Evolutionary conservation across 2,797 vertebrate species (phyloP), one percentile per base, ranked within the genome.

Genomic region (Poliocrania exsul): DNA sequence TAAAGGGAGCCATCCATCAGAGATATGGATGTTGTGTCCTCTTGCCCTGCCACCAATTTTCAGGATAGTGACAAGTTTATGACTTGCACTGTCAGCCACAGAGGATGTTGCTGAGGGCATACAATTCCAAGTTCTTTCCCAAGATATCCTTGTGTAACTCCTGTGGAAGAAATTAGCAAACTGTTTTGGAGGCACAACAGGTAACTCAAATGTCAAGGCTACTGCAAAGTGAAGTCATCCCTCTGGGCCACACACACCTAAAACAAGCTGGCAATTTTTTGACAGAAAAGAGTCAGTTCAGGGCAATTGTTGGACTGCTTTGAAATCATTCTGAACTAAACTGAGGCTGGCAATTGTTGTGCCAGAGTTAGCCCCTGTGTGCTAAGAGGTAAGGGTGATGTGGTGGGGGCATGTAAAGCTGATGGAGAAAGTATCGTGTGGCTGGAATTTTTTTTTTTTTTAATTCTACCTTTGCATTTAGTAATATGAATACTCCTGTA

Each of bases 51-150:
- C 74, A 95, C 69, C 83, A 87, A 37, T 95, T 95, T 80, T 54
- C 21, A 46, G 67, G 57, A 25, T 67, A 14, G 86, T 87, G 94
- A 92, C 94, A 95, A 80, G 49, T 96, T 95, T 94, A 95, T 91
- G 67, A 13, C 83, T 96, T 87, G 81, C 57, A 53, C 88, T 90
- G 62, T 79, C 73, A 91, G 26, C 86, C 50, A 57, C 61, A 17
- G 72, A 71, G 60, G 37, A 37, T 87, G 71, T 92, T 60, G 51
- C 14, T 0, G 3, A 50, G 51, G 46, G 26, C 31, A 38, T 73
- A 74, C 51, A 80, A 77, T 86, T 86, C 49, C 64, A 73, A 10
- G 24, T 58, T 75, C 66, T 71, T 88, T 57, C 53, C 66, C 53
- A 71, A 60, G 50, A 31, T 91, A 33, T 61, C 38, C 35, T 90